Conservation (phyloP, 1,140 invertebrate genomes). For the Danaus plexippus region DNA sequence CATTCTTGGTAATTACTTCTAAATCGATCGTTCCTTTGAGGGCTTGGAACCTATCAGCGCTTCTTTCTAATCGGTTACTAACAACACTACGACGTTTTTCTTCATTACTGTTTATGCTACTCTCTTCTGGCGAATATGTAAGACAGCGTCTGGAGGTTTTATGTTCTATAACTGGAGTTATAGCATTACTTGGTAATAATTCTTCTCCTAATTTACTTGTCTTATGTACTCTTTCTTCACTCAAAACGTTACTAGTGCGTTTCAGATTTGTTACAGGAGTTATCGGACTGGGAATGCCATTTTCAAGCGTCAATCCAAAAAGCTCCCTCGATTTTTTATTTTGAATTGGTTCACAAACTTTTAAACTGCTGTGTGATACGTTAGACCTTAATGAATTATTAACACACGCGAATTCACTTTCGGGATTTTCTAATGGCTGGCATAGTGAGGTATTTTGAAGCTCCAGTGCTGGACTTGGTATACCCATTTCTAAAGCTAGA, state of each 20-base stretch:
- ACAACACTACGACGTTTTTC: constrained; percentile 59
- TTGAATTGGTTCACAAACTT: constrained; percentile 31
- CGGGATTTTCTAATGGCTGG: constrained; percentile 31
- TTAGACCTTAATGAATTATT: constrained; percentile 42
- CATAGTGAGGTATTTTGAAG: constrained; percentile 43
- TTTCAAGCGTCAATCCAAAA: constrained; percentile 56
- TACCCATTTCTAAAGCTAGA: constrained; percentile 46
- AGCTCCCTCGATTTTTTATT: constrained; percentile 48
- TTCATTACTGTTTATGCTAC: constrained; percentile 58
- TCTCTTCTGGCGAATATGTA: constrained; percentile 61
- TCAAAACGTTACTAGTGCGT: constrained; percentile 49
- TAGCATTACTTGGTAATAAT: constrained; percentile 36
- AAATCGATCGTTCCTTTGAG: constrained; percentile 62
- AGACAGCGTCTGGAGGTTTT: constrained; percentile 59
- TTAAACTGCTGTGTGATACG: constrained; percentile 57
- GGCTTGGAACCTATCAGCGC: constrained; percentile 43
- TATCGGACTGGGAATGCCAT: constrained; percentile 61
- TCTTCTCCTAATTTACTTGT: constrained; percentile 60
- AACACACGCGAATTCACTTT: constrained; percentile 17
- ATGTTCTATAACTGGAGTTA: constrained; percentile 60
- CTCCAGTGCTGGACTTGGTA: constrained; percentile 49
- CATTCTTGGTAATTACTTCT: constrained; percentile 53
- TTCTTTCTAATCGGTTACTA: constrained; percentile 53
- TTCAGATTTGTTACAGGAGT: constrained; percentile 55
- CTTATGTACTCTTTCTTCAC: constrained; percentile 59